Evolutionary conservation across 1,140 invertebrate species (phyloP), one percentile per base, ranked within the genome.

Genomic region (Drosophila grimshawi): DNA sequence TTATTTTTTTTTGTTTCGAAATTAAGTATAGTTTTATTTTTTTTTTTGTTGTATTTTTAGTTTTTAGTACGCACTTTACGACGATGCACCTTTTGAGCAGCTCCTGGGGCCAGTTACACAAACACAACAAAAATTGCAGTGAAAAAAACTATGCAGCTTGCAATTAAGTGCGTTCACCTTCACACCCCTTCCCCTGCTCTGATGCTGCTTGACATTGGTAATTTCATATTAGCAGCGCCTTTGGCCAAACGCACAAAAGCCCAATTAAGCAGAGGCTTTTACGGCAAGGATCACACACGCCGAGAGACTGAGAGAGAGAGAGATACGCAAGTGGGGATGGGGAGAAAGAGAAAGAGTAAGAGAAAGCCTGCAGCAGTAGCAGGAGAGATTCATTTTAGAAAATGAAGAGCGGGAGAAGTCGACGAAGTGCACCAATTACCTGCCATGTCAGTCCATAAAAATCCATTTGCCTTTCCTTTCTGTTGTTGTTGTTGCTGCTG

Each of bases 391-490:
- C 27, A 29, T 76, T 76, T 74, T 69, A 63, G 51, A 69, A 78
- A 63, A 61, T 74, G 64, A 48, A 62, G 69, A 46, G 5, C 3
- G 45, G 43, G 57, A 56, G 52, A 45, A 74, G 56, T 56, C 61
- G 69, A 68, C 66, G 76, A 66, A 86, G 80, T 88, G 85, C 80
- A 90, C 76, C 85, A 88, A 88, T 88, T 88, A 88, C 78, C 85
- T 80, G 77, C 71, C 73, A 85, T 89, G 83, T 89, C 83, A 88
- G 85, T 88, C 85, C 85, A 89, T 88, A 88, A 88, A 86, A 88
- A 88, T 88, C 85, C 85, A 88, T 88, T 88, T 88, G 80, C 69
- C 61, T 76, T 73, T 56, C 71, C 71, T 61, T 76, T 32, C 53
- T 57, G 30, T 52, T 66, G 51, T 45, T 41, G 41, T 41, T 43